These are phyloP conservation scores for Diachasmimorpha longicaudata DNA, from an alignment of 1,140 invertebrate genomes.

Conservation along the genomic window DNA sequence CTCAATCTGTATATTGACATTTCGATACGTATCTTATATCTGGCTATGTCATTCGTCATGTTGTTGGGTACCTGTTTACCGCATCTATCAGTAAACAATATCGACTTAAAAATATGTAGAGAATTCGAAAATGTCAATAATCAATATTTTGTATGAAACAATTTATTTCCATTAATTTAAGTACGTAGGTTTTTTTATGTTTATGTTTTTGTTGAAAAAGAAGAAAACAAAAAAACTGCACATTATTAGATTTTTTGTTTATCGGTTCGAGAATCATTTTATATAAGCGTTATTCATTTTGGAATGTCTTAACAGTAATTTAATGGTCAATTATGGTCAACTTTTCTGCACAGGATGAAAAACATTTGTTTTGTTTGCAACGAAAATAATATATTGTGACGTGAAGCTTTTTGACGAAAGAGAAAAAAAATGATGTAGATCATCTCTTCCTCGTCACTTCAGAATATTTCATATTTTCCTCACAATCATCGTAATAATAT, in stretches of 20 bases:
- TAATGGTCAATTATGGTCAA: neutral
- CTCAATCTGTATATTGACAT: too few relatives aligned
- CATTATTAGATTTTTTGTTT: neutral
- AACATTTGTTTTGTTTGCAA: neutral
- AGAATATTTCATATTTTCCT: neutral
- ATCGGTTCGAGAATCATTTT: neutral
- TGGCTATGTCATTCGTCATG: too few relatives aligned
- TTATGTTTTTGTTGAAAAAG: neutral
- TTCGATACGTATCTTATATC: too few relatives aligned
- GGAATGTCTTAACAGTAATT: neutral
- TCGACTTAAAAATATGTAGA: too few relatives aligned
- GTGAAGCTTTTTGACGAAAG: neutral
- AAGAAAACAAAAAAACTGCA: neutral
- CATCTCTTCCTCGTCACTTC: neutral
- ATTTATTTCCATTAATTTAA: constrained; percentile 4
- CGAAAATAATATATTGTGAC: constrained; percentile 1
- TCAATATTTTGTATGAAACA: neutral
- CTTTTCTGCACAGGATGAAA: neutral
- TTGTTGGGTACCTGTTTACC: too few relatives aligned
- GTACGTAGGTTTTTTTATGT: neutral
- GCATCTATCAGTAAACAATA: too few relatives aligned
- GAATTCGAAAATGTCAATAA: neutral
- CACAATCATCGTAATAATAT: constrained; percentile 36
- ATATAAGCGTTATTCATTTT: neutral
- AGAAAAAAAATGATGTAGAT: neutral